Evolutionary conservation across 1,140 invertebrate genomes (phyloP).

Genomic region (Drosophila nebulosa): DNA sequence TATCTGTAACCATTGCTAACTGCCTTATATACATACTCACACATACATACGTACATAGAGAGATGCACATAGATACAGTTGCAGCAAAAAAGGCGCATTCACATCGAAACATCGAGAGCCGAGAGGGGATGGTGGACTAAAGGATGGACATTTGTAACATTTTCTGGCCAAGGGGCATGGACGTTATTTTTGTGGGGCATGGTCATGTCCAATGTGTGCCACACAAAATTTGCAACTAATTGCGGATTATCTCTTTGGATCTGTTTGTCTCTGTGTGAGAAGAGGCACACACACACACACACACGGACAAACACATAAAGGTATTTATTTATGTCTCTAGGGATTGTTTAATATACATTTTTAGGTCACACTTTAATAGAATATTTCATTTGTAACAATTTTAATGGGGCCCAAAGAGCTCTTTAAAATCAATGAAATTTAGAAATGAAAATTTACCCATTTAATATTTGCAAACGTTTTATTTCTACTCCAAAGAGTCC

Average conservation of each 20-base stretch:
- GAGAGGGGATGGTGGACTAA: neutral
- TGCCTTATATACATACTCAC: constrained; percentile 20
- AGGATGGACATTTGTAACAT: neutral
- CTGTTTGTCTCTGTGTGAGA: neutral
- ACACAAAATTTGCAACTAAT: constrained; percentile 66
- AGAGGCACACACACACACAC: neutral
- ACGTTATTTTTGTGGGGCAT: neutral
- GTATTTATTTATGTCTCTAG: neutral
- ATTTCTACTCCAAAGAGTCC: no score
- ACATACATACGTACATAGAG: no score
- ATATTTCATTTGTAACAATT: neutral
- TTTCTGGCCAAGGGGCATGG: neutral
- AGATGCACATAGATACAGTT: constrained; percentile 27
- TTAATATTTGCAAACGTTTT: no score
- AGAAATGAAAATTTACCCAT: neutral
- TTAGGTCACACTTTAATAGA: neutral
- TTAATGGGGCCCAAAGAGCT: neutral
- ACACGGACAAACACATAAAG: neutral
- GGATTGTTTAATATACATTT: neutral
- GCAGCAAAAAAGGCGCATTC: constrained; percentile 5
- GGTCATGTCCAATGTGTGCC: constrained; percentile 38
- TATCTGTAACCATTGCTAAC: constrained; percentile 9
- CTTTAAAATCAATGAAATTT: neutral
- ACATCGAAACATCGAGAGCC: neutral
- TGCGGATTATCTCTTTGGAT: constrained; percentile 46